phyloP scores from a whole-genome alignment of 2,113 vertebrate species.

The Shinisaurus crocodilurus region DNA sequence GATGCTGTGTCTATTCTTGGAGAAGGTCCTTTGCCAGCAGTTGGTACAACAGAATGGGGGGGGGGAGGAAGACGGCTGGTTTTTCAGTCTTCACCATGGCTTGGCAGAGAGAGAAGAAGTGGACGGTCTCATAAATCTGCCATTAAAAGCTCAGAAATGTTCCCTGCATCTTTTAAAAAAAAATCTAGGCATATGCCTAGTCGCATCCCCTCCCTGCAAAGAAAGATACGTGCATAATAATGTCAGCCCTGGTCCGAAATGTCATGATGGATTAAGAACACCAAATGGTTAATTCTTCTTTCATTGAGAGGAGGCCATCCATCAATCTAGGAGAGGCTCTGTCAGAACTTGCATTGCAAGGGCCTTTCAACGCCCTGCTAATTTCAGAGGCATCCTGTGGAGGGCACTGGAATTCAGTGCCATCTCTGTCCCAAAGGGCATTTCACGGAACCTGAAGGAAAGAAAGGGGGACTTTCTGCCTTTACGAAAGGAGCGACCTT shows the following conservation, averaged over 20 bases:
- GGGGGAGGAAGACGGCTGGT: neutral
- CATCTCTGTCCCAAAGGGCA: neutral
- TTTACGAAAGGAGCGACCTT: constrained; percentile 4
- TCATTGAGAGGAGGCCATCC: constrained; percentile 32
- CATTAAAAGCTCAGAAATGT: constrained; percentile 4
- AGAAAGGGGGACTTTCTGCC: neutral
- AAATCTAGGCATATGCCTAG: neutral
- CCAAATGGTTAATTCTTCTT: constrained; percentile 45
- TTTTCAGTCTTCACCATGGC: neutral
- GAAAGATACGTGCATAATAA: constrained; percentile 1
- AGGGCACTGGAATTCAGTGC: constrained; percentile 48
- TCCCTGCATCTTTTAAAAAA: fast-evolving
- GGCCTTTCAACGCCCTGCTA: fast-evolving
- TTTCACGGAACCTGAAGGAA: neutral
- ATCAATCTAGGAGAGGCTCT: constrained; percentile 55
- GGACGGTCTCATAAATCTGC: fast-evolving
- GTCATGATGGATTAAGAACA: constrained; percentile 55
- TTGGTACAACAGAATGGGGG: neutral
- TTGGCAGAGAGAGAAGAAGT: neutral
- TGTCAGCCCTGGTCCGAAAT: neutral
- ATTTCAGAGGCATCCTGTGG: constrained; percentile 37
- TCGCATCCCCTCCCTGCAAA: neutral
- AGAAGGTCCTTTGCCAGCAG: constrained; percentile 9
- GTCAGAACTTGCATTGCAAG: neutral
- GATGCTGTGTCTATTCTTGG: neutral